Base-by-base conservation (phyloP, 2,113 vertebrate genomes). In the Pseudorasbora parva region DNA sequence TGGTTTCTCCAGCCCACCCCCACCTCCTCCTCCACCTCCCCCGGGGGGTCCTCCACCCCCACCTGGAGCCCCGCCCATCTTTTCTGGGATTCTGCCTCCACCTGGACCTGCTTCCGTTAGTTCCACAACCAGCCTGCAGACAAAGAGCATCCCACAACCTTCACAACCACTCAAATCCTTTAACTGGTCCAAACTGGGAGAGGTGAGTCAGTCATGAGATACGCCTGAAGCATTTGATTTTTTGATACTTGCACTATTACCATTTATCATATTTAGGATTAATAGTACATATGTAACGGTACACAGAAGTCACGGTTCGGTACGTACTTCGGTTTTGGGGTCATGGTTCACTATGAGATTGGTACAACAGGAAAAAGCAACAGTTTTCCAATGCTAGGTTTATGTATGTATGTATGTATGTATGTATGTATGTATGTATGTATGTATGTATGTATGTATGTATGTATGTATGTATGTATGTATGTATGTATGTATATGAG, bases 111-210 rank as follows among this genome's bases (percentile, higher is more conserved):
- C 93, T 0, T 94, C 93, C 11, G 92, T 94, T 87, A 93, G 80
- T 79, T 88, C 87, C 2, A 86, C 90, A 8, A 87, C 69, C 54
- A 95, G 87, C 51, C 90, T 95, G 92, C 95, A 94, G 91, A 96
- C 95, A 87, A 99, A 98, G 88, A 95, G 93, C 78, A 93, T 97
- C 81, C 97, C 98, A 0, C 97, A 99, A 90, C 97, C 98, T 21
- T 98, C 98, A 23, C 97, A 99, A 78, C 97, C 98, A 0, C 94
- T 99, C 89, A 99, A 99, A 93, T 99, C 97, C 60, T 99, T 99
- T 93, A 99, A 99, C 93, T 99, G 98, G 98, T 93, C 96, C 91
- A 99, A 99, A 87, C 91, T 99, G 27, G 97, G 94, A 49, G 97
- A 98, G 96, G 98, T 99, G 89, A 96, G 95, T 64, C 3, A 43